Conservation (phyloP, 64 coral and sea anemone species). For the Montipora cactus region DNA sequence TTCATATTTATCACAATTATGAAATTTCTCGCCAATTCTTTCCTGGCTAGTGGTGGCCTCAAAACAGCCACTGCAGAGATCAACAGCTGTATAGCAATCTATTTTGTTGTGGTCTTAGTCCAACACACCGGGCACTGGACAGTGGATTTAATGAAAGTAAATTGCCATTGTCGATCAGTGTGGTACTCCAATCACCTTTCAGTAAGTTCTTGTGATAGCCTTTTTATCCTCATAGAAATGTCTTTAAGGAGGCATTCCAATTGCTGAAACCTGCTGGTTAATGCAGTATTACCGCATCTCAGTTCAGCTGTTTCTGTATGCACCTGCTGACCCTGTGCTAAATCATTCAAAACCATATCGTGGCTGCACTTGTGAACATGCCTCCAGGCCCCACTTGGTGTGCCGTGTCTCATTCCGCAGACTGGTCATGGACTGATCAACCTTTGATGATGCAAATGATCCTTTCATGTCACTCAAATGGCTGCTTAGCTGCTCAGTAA, state of each 20-base stretch:
- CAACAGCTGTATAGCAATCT: too few relatives aligned
- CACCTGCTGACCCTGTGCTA: not conserved
- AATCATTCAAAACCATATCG: not conserved
- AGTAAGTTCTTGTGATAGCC: conserved; percentile 9
- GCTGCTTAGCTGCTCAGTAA: not conserved
- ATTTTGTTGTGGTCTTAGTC: too few relatives aligned
- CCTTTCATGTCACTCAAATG: not conserved
- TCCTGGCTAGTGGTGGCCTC: too few relatives aligned
- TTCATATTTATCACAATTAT: too few relatives aligned
- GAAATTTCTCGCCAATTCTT: too few relatives aligned
- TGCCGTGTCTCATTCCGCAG: not conserved
- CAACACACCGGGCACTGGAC: too few relatives aligned
- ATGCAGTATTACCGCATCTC: not conserved
- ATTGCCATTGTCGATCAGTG: too few relatives aligned
- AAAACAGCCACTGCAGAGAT: too few relatives aligned
- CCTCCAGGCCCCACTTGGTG: not conserved
- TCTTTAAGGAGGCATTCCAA: conserved; percentile 3
- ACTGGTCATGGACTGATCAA: not conserved
- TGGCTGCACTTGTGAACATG: not conserved
- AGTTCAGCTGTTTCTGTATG: not conserved
- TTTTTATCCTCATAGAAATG: not conserved
- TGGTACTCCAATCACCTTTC: not conserved
- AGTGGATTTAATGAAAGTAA: too few relatives aligned
- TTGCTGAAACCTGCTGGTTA: not conserved
- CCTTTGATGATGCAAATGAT: not conserved